Evolutionary conservation across 2,113 vertebrate species (phyloP), one percentile per base, ranked within the genome.

Genomic region (Cervus canadensis): DNA sequence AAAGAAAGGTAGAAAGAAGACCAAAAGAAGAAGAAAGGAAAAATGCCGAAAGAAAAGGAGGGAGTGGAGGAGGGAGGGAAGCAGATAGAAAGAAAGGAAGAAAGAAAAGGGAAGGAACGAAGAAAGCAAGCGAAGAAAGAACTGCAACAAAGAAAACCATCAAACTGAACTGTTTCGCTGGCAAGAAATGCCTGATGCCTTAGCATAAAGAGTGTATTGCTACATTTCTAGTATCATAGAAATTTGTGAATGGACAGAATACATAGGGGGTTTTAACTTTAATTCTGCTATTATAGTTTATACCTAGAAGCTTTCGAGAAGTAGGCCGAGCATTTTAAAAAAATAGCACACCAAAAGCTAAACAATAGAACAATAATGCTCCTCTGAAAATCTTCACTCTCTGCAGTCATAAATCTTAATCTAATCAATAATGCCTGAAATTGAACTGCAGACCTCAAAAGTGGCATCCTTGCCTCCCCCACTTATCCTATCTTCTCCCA

Each of bases 371-470:
- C 97, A 95, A 96, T 88, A 95, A 95, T 91, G 96, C 28, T 40
- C 95, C 86, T 97, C 94, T 97, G 98, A 98, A 98, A 98, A 97
- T 92, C 96, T 98, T 97, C 94, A 21, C 87, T 96, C 91, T 43
- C 78, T 96, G 97, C 89, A 83, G 96, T 98, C 92, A 98, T 98
- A 98, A 98, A 99, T 98, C 98, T 98, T 98, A 95, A 97, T 96
- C 89, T 96, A 98, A 98, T 99, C 98, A 98, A 98, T 98, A 98
- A 96, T 88, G 82, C 91, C 91, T 98, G 96, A 98, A 98, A 98
- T 97, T 91, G 97, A 98, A 98, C 96, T 56, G 97, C 89, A 97
- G 95, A 95, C 91, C 95, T 94, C 45, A 97, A 97, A 97, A 90
- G 95, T 56, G 96, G 97, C 97, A 97, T 95, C 25, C n/a, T 48